These are phyloP conservation scores for Amphiprion percula DNA, from an alignment of 2,113 vertebrate genomes.

Conservation along the genomic window DNA sequence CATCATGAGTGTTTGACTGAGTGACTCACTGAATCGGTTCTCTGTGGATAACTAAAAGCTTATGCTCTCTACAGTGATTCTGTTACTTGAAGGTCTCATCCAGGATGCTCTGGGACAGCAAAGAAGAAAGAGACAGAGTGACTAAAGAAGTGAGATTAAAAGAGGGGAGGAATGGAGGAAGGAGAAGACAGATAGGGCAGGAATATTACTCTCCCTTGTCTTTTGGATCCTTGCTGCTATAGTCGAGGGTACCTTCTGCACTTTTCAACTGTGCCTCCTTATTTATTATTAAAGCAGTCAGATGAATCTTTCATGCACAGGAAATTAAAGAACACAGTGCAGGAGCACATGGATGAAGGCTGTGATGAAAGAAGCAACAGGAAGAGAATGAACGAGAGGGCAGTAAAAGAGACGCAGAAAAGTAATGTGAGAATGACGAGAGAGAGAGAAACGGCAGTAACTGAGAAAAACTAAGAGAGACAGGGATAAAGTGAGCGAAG, in stretches of 20 bases:
- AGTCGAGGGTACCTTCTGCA: conserved; percentile 53
- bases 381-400: conserved; percentile 8
- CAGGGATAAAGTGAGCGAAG: background rate
- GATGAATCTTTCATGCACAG: conserved; percentile 83
- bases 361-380: conserved; percentile 45
- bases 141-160: conserved; percentile 47
- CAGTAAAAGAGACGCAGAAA: conserved; percentile 8
- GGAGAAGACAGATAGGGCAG: conserved; percentile 36
- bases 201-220: conserved; percentile 60
- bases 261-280: conserved; percentile 69
- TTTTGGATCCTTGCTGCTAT: conserved; percentile 50
- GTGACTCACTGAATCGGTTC: conserved; percentile 1
- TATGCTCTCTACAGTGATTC: conserved; percentile 24
- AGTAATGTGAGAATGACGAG: background rate
- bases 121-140: conserved; percentile 16
- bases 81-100: conserved; percentile 7
- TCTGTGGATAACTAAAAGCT: conserved; percentile 17
- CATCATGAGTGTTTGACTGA: conserved; percentile 4
- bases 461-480: conserved; percentile 18
- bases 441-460: background rate
- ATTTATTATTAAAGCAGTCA: conserved; percentile 77
- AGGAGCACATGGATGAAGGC: conserved; percentile 52
- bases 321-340: conserved; percentile 80
- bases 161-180: conserved; percentile 7
- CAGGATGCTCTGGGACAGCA: conserved; percentile 19